A percentile compares a stretch with the other conserved stretches of the same genome.
phyloP scores from a whole-genome alignment of 2,888 invertebrate species.

The Phyllotreta striolata region DNA sequence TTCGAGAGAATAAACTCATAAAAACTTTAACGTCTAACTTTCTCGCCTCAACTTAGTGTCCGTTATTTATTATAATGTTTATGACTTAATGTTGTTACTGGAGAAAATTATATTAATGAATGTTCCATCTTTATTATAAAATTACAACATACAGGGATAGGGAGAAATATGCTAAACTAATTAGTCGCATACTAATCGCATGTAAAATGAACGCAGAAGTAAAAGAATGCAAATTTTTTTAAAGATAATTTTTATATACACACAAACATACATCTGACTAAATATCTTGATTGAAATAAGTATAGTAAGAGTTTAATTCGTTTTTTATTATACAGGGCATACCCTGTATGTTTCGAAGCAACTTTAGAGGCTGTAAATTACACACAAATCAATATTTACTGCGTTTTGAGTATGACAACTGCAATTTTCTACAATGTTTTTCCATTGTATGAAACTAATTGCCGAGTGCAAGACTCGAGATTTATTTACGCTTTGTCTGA shows the following conservation, averaged over 20 bases:
- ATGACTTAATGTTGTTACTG: slow-evolving; percentile 18
- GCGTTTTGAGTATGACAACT: slow-evolving; percentile 44
- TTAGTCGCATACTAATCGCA: too few relatives aligned
- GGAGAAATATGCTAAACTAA: background rate
- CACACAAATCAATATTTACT: slow-evolving; percentile 44
- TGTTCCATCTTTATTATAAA: slow-evolving; percentile 14
- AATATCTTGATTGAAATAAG: too few relatives aligned
- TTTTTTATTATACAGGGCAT: too few relatives aligned
- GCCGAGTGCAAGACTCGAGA: slow-evolving; percentile 6
- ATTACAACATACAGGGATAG: background rate
- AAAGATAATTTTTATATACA: too few relatives aligned
- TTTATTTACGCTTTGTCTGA: slow-evolving; percentile 33
- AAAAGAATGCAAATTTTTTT: too few relatives aligned
- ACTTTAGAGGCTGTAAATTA: slow-evolving; percentile 39
- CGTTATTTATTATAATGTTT: slow-evolving; percentile 20
- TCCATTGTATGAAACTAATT: slow-evolving; percentile 24
- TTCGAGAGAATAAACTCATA: background rate
- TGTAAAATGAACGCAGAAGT: too few relatives aligned
- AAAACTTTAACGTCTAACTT: slow-evolving; percentile 7
- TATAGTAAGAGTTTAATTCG: too few relatives aligned
- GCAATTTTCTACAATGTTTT: slow-evolving; percentile 45
- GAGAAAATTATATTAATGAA: slow-evolving; percentile 18
- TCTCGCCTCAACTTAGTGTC: background rate
- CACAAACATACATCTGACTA: too few relatives aligned
- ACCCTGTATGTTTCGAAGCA: slow-evolving; percentile 19